Evolutionary conservation across 23 tunicate genomes (phyloP), one percentile per base, ranked within the genome.

Genomic region (Aplidium turbinatum): DNA sequence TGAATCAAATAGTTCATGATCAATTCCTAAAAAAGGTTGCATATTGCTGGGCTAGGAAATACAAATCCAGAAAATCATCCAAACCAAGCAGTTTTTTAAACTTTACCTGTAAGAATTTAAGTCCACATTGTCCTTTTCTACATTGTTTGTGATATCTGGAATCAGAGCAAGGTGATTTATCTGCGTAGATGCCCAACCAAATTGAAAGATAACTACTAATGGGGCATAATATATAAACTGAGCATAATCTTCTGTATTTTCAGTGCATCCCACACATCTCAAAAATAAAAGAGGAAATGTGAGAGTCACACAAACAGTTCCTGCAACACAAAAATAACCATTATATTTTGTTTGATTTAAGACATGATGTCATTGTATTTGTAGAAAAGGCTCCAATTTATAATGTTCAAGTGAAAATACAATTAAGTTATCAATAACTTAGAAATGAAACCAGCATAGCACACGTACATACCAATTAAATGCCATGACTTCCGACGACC

Each of bases 151-250:
- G 20, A 94, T 61, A 76, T 94, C 93, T 0, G 99, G 95, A 18
- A 94, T 82, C 47, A 94, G 38, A 19, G 99, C 88, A 33, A 94
- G 79, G 46, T 94, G 99, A 72, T 79, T 86, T 1, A 94, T 87
- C 67, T 94, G 99, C 16, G 99, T 94, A 18, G 99, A 58, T 3
- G 99, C 99, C 99, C 99, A 94, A 33, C 99, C 99, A 71, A 93
- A 81, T 57, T 94, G 99, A 87, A 94, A 94, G 7, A 94, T 82
- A 18, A 94, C 82, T 3, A 94, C 93, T 20, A 94, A 67, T 0
- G 99, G 99, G 3, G 82, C 93, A 73, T 94, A 94, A 72, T 94
- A 94, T 4, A 94, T 33, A 54, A 94, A 82, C 73, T 82, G 70
- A 9, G 82, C 82, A 63, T 66, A 82, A 54, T 82, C 94, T 64